These are phyloP conservation scores for Scomber japonicus DNA, from an alignment of 2,113 vertebrate species.

Conservation along the genomic window DNA sequence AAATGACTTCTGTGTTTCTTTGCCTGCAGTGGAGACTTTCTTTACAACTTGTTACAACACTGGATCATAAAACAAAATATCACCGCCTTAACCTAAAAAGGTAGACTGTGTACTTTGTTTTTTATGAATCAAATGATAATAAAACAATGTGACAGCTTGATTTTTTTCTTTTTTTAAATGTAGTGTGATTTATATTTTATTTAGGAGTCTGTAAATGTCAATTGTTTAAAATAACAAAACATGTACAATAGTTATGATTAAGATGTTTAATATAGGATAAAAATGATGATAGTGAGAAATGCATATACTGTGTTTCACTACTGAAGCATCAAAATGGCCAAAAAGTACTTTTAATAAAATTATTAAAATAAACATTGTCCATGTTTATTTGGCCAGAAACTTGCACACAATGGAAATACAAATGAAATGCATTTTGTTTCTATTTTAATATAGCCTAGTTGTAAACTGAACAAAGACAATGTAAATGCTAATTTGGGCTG, in stretches of 20 bases:
- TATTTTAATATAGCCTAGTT: no score
- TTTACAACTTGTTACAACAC: constrained; percentile 22
- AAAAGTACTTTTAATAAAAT: no score
- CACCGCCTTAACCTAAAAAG: constrained; percentile 48
- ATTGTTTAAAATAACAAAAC: background rate
- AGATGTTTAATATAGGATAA: background rate
- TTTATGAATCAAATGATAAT: constrained; percentile 24
- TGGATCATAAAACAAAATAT: constrained; percentile 36
- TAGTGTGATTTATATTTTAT: constrained; percentile 9
- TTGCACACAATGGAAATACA: no score
- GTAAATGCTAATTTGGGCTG: no score
- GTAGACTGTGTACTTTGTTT: background rate
- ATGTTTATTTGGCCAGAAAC: no score
- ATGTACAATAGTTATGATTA: no score
- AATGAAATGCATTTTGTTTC: no score
- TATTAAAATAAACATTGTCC: no score
- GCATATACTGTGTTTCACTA: no score
- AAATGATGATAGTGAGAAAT: no score
- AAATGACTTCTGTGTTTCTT: background rate
- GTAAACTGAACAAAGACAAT: no score
- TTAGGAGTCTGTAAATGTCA: background rate
- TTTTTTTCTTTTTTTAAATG: background rate
- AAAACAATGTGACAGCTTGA: constrained; percentile 26
- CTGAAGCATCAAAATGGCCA: no score
- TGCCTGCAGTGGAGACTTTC: background rate